Evolutionary conservation across 2,888 invertebrate species (phyloP), one percentile per base, ranked within the genome.

Genomic region (Coremacera marginata): DNA sequence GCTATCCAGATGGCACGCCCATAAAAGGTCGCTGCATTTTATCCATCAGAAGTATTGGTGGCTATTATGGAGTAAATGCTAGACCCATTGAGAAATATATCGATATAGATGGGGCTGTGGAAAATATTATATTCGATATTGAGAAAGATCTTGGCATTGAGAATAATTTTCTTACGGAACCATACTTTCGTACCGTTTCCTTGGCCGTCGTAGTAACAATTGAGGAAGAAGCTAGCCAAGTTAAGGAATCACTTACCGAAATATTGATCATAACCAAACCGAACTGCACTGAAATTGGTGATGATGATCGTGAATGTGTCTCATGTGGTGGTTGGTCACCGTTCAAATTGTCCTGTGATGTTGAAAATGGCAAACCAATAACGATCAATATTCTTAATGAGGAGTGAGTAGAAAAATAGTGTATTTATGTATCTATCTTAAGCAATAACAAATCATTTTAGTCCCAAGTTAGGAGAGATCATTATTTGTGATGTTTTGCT

Each of bases 401-500:
- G 9, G 25, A 37, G 71, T 71, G 25, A 37, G 71, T 63, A 11
- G 16, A 55, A 9, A 9, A 31, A 25, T 37, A 8, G 37, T 27
- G 3, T 3, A 16, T 73, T 5, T 55, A 5, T 37, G 3, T 14
- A 5, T 25, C 4, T 8, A 0, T 16, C n/a, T n/a, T 25, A 27
- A 19, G 27, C 5, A 16, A 63, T 49, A 4, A 16, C 19, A 34
- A 70, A 9, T 72, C 31, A 90, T 0, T 89, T 89, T 14, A 90
- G 89, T 63, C 91, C 91, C 0, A 85, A 89, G 79, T 92, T 94
- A 0, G 94, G 93, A 79, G 91, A 91, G 77, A 93, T 94, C 79
- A 91, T 96, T 75, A 92, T 93, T 80, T 92, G 95, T 60, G 91
- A 93, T 80, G 92, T 96, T 14, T 93, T 93, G 76, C 93, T 95